These are phyloP conservation scores for Endotricha flammealis DNA, from an alignment of 2,888 invertebrate genomes.

Conservation along the genomic window DNA sequence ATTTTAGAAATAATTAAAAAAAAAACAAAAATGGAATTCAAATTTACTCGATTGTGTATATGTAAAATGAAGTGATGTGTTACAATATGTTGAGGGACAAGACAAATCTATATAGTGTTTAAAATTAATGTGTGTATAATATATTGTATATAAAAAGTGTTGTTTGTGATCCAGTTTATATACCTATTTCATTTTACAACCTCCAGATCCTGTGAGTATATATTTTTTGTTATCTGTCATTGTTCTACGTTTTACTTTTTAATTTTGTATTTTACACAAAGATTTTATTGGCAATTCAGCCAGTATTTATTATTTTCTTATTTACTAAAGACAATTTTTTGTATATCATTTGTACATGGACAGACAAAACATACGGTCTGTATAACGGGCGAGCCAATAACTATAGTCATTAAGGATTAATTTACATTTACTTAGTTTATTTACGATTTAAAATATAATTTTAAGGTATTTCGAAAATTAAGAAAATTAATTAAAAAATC, in stretches of 20 bases:
- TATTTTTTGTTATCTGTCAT: background rate
- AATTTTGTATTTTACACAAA: background rate
- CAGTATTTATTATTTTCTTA: too few relatives aligned
- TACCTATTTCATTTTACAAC: constrained; percentile 32
- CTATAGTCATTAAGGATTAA: too few relatives aligned
- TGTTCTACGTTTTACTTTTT: background rate
- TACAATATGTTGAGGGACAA: constrained; percentile 15
- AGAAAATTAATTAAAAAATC: too few relatives aligned
- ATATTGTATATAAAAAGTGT: constrained; percentile 22
- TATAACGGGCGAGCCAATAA: too few relatives aligned
- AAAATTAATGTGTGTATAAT: constrained; percentile 22
- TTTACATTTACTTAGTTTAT: too few relatives aligned
- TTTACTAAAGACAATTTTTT: too few relatives aligned
- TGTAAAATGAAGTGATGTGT: constrained; percentile 7
- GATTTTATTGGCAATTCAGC: too few relatives aligned
- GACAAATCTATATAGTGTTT: constrained; percentile 22
- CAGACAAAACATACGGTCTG: too few relatives aligned
- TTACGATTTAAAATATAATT: too few relatives aligned
- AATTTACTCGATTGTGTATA: background rate
- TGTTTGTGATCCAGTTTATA: constrained; percentile 21
- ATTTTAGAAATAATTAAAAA: constrained; percentile 19
- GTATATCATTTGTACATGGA: too few relatives aligned
- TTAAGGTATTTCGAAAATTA: too few relatives aligned
- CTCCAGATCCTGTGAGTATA: constrained; percentile 39
- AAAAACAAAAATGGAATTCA: constrained; percentile 21